A percentile compares a stretch with the other conserved stretches of the same genome.
phyloP scores from a whole-genome alignment of 2,113 vertebrate genomes.

The Periophthalmodon schlosseri region DNA sequence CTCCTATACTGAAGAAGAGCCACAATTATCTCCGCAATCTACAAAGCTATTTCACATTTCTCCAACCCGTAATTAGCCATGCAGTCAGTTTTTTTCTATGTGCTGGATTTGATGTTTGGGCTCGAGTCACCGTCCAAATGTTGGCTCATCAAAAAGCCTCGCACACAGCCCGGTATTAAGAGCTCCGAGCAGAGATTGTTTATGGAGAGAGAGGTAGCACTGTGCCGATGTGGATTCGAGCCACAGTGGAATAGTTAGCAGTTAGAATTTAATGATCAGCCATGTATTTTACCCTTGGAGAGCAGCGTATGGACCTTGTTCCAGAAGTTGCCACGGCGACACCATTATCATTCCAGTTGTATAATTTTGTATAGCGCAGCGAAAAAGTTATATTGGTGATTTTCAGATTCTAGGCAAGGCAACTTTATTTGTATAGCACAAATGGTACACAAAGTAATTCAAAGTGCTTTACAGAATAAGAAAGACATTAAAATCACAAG shows the following conservation, averaged over 20 bases:
- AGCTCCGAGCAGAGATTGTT: constrained; percentile 7
- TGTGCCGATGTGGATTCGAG: not conserved
- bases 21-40: constrained; percentile 6
- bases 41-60: constrained; percentile 8
- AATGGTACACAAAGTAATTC: too few species aligned
- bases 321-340: too few species aligned
- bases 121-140: not conserved
- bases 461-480: too few species aligned
- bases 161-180: constrained; percentile 19
- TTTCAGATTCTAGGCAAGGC: too few species aligned
- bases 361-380: too few species aligned
- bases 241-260: not conserved
- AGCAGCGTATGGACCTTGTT: too few species aligned
- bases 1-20: not conserved
- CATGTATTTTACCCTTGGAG: not conserved
- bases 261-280: not conserved
- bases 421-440: too few species aligned
- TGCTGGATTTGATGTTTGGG: constrained; percentile 22
- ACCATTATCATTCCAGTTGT: too few species aligned
- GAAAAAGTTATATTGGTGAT: too few species aligned
- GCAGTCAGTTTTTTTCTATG: constrained; percentile 12
- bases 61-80: constrained; percentile 28
- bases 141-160: constrained; percentile 11
- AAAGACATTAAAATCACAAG: too few species aligned
- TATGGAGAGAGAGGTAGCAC: constrained; percentile 6